Conservation (phyloP, 1,140 invertebrate species). For the Spodoptera litura region DNA sequence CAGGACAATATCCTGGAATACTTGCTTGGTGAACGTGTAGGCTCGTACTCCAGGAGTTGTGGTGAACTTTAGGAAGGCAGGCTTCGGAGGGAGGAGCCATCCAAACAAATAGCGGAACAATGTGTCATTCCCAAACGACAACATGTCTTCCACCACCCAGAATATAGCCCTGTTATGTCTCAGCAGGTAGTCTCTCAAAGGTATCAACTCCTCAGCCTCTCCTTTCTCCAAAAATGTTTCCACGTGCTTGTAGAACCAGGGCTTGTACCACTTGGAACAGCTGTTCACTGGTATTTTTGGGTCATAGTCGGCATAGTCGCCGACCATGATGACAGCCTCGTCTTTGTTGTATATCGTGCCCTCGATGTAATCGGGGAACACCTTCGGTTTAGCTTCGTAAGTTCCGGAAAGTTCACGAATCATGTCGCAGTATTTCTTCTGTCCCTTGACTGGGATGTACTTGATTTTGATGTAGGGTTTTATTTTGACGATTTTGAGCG, state of each 20-base stretch:
- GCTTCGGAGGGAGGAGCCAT: constrained; percentile 93
- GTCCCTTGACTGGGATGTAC: constrained; percentile 89
- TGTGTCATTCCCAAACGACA: constrained; percentile 94
- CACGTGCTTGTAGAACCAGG: constrained; percentile 95
- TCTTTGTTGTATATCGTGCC: constrained; percentile 90
- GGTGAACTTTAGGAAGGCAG: constrained; percentile 93
- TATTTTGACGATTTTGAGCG: constrained; percentile 91
- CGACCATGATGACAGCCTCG: constrained; percentile 92
- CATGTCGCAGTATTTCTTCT: constrained; percentile 89
- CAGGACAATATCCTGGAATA: constrained; percentile 94
- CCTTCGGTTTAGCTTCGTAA: constrained; percentile 85
- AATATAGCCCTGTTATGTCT: constrained; percentile 93
- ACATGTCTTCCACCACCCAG: constrained; percentile 94
- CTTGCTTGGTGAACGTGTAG: constrained; percentile 93
- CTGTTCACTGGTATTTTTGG: constrained; percentile 87
- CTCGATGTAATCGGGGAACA: constrained; percentile 92
- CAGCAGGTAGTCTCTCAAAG: constrained; percentile 92
- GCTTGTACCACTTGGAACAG: constrained; percentile 93
- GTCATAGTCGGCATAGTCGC: constrained; percentile 84
- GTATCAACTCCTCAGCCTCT: constrained; percentile 90
- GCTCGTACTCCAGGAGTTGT: constrained; percentile 92
- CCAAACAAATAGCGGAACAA: constrained; percentile 91
- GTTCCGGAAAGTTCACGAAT: constrained; percentile 86
- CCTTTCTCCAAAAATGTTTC: constrained; percentile 84
- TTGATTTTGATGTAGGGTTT: constrained; percentile 89